Evolutionary conservation across 1,140 invertebrate genomes (phyloP).

Genomic region (Cyrtorhinus lividipennis): DNA sequence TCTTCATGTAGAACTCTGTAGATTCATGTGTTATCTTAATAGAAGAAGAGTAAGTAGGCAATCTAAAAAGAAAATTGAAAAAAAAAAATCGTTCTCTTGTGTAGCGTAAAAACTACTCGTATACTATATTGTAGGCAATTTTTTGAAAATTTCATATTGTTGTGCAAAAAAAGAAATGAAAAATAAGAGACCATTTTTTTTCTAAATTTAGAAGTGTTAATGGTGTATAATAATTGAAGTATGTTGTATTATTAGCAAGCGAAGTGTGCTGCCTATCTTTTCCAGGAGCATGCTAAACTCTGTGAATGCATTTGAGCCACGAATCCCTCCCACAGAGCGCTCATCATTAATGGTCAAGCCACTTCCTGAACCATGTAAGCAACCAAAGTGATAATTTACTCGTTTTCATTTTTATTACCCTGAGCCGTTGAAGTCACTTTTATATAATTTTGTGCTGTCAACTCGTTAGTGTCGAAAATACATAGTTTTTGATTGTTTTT

Average conservation of each 20-base stretch:
- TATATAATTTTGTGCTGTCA: not conserved
- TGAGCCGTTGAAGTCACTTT: not conserved
- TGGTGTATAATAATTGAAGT: not conserved
- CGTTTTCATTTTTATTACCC: not conserved
- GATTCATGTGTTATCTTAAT: too few relatives aligned
- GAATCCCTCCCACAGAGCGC: conserved; percentile 55
- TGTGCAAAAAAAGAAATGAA: too few relatives aligned
- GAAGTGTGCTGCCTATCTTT: conserved; percentile 32
- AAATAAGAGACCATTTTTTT: too few relatives aligned
- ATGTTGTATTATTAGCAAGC: conserved; percentile 14
- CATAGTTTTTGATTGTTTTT: not conserved
- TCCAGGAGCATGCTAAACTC: conserved; percentile 72
- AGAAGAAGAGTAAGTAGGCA: too few relatives aligned
- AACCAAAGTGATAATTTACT: conserved; percentile 9
- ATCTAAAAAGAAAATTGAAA: too few relatives aligned
- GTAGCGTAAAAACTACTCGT: not conserved
- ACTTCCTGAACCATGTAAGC: conserved; percentile 68
- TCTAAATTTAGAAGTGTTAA: not conserved
- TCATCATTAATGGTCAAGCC: conserved; percentile 60
- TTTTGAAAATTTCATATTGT: not conserved
- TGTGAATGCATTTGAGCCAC: conserved; percentile 64
- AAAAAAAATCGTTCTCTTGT: too few relatives aligned
- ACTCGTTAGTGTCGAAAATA: not conserved
- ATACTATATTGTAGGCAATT: not conserved
- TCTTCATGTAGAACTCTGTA: too few relatives aligned